phyloP scores from a whole-genome alignment of 2,113 vertebrate genomes.

The Platysteira castanea region DNA sequence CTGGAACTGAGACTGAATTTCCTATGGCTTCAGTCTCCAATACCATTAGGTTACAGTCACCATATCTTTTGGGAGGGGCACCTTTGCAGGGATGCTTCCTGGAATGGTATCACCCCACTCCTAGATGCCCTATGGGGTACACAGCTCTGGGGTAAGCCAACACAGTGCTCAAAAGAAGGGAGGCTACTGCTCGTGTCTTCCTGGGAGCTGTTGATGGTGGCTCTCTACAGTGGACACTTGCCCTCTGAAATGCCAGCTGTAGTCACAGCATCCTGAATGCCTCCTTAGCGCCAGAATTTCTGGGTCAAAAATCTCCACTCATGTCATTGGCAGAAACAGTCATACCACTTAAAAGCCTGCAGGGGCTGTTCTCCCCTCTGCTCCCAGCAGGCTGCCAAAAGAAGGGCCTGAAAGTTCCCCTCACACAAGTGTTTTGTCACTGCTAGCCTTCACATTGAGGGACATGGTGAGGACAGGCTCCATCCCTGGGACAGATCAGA shows the following conservation, averaged over 20 bases:
- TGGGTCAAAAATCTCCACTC: neutral
- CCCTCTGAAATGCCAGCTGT: neutral
- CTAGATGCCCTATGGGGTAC: too few relatives aligned
- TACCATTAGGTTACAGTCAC: fast-evolving
- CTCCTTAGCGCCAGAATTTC: neutral
- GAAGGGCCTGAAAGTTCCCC: neutral
- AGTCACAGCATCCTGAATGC: neutral
- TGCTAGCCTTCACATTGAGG: neutral
- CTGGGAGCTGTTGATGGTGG: neutral
- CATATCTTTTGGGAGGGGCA: neutral
- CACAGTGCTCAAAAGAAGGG: neutral
- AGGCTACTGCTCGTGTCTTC: fast-evolving
- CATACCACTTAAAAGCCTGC: neutral
- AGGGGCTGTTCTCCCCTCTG: neutral
- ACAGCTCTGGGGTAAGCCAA: neutral
- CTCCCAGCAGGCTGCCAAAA: neutral
- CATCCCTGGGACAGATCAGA: neutral
- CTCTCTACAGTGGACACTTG: neutral
- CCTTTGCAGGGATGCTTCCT: neutral
- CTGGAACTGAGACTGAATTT: neutral
- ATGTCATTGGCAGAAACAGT: neutral
- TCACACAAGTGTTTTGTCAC: neutral
- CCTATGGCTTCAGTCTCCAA: neutral
- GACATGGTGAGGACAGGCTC: neutral
- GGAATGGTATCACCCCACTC: neutral